A percentile compares a stretch with the other conserved stretches of the same genome.
phyloP scores from a whole-genome alignment of 2,888 invertebrate species.

The Argynnis bischoffii region DNA sequence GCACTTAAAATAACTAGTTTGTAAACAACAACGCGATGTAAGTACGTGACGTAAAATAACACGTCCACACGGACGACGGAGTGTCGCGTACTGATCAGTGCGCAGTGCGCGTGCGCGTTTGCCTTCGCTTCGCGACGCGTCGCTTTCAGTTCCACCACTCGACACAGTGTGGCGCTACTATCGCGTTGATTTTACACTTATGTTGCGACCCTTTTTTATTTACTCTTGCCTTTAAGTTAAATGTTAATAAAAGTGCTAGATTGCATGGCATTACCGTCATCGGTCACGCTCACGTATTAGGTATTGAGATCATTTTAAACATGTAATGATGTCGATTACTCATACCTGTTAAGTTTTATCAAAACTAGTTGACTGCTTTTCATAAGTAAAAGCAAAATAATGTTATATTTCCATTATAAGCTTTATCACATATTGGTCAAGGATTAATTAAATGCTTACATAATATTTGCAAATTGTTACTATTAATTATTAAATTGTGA shows the following conservation, averaged over 20 bases:
- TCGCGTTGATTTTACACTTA: slow-evolving; percentile 43
- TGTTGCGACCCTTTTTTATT: slow-evolving; percentile 8
- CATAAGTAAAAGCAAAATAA: too few relatives aligned
- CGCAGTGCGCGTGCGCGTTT: slow-evolving; percentile 50
- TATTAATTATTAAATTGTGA: too few relatives aligned
- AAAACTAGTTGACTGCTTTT: too few relatives aligned
- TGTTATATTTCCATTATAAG: too few relatives aligned
- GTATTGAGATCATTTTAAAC: neutral
- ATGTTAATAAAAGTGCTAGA: neutral
- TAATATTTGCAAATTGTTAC: too few relatives aligned
- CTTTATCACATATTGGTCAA: too few relatives aligned
- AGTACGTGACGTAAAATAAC: slow-evolving; percentile 49
- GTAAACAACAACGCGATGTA: slow-evolving; percentile 68
- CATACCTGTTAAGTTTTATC: too few relatives aligned
- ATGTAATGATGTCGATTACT: too few relatives aligned
- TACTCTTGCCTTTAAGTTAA: neutral
- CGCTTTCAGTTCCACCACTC: slow-evolving; percentile 52
- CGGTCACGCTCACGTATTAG: neutral
- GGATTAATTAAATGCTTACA: too few relatives aligned
- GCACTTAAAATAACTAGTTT: slow-evolving; percentile 65
- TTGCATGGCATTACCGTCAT: too few relatives aligned
- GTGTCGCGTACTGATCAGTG: slow-evolving; percentile 45
- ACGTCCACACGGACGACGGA: slow-evolving; percentile 43
- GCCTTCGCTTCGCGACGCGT: slow-evolving; percentile 45
- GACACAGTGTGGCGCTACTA: slow-evolving; percentile 59